Percentiles rank a stretch among this genome's conserved stretches.
Evolutionary conservation across 2,888 invertebrate genomes (phyloP).

Genomic region (Lysandra coridon): DNA sequence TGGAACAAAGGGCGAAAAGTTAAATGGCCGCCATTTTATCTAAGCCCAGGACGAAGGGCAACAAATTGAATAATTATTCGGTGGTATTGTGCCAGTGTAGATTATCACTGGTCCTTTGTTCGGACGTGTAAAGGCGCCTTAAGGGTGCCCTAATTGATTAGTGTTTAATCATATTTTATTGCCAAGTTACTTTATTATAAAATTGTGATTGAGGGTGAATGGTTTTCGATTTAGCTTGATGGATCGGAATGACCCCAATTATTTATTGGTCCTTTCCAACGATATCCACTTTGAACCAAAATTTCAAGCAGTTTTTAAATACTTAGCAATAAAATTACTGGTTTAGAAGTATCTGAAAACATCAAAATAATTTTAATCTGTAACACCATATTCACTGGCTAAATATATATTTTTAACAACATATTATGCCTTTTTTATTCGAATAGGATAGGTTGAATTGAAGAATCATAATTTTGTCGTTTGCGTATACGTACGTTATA

Average conservation of each 20-base stretch:
- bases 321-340: too few relatives aligned
- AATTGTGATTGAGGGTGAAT: constrained; percentile 6
- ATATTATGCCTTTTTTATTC: too few relatives aligned
- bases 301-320: background rate
- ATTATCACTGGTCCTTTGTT: constrained; percentile 27
- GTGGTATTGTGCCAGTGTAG: constrained; percentile 28
- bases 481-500: too few relatives aligned
- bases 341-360: too few relatives aligned
- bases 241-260: background rate
- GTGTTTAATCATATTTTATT: constrained; percentile 6
- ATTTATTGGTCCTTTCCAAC: background rate
- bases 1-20: constrained; percentile 55
- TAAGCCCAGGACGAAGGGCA: constrained; percentile 50
- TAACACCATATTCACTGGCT: too few relatives aligned
- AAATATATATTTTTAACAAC: too few relatives aligned
- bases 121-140: constrained; percentile 18
- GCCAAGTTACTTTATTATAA: background rate
- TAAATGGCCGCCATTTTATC: constrained; percentile 60
- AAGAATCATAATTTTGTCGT: too few relatives aligned
- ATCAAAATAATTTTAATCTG: too few relatives aligned
- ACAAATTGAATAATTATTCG: constrained; percentile 73
- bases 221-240: background rate
- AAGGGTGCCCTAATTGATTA: constrained; percentile 1
- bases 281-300: background rate
- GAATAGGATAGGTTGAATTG: too few relatives aligned